Percentiles rank a stretch among this genome's conserved stretches.
phyloP scores from a whole-genome alignment of 2,888 invertebrate species.

The Lottia scabra region DNA sequence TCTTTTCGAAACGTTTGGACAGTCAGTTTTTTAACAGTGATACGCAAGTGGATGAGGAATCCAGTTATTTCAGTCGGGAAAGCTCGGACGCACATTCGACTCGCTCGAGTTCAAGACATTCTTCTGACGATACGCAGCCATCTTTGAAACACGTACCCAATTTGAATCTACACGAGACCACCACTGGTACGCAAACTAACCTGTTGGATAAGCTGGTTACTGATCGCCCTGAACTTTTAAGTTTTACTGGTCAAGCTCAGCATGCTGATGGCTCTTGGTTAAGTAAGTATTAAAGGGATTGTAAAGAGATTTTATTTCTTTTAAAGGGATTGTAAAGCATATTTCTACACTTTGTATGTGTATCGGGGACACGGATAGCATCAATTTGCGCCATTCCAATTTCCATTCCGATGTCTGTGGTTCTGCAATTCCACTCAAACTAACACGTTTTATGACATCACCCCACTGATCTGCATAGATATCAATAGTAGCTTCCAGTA shows the following conservation, averaged over 20 bases:
- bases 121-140: neutral
- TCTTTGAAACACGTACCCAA: neutral
- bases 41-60: constrained; percentile 22
- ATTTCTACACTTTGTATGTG: too few species aligned
- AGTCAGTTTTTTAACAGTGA: constrained; percentile 11
- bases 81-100: constrained; percentile 14
- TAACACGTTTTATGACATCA: too few species aligned
- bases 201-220: neutral
- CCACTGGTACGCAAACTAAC: too few species aligned
- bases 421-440: too few species aligned
- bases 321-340: too few species aligned
- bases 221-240: constrained; percentile 61
- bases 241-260: constrained; percentile 64
- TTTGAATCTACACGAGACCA: neutral
- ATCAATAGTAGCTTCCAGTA: too few species aligned
- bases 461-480: too few species aligned
- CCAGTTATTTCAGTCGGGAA: constrained; percentile 28
- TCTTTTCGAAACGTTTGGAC: constrained; percentile 5
- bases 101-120: constrained; percentile 6
- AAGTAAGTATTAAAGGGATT: constrained; percentile 28
- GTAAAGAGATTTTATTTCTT: too few species aligned
- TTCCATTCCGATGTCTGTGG: too few species aligned
- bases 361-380: too few species aligned
- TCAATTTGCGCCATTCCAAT: too few species aligned
- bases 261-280: constrained; percentile 67